Evolutionary conservation across 2,797 vertebrate genomes (phyloP), one percentile per base, ranked within the genome.

Genomic region (Psittacula echo): DNA sequence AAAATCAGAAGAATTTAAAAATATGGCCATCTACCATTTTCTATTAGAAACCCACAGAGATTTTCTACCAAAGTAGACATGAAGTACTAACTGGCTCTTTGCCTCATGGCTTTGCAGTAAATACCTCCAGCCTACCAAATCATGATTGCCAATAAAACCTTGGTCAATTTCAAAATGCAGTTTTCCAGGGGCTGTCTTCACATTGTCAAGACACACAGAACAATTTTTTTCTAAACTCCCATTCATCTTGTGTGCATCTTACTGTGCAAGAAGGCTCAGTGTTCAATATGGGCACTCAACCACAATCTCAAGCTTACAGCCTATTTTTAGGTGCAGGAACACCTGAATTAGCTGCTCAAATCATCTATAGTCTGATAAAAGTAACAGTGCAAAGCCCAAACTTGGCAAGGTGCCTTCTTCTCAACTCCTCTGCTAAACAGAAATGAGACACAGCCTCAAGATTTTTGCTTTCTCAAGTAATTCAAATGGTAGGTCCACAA

Each of bases 141-240:
- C 4, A 20, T 9, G 18, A n/a, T 19, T 78, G 11, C 9, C 21
- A 39, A 17, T 29, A 9, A 78, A 83, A 51, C 3, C 3, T 11
- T 45, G 18, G 7, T 22, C 32, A 44, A 45, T 4, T 16, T 67
- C 41, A 67, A 11, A 85, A 65, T 6, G 45, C 0, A 0, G 5
- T 45, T 81, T 82, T 51, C n/a, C 9, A 10, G 34, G 6, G 14
- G 1, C 10, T 75, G 13, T 44, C n/a, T 85, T 82, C 64, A 51
- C 21, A 75, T 19, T 2, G 1, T 29, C 8, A 48, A 74, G 37
- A 67, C 3, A 17, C 19, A 21, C 0, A 62, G 17, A 87, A 18
- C 2, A 19, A 6, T 29, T 42, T 44, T 41, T 42, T 62, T 30
- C 44, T 83, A 42, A 70, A 50, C 22, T 41, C 84, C 27, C n/a